phyloP scores from a whole-genome alignment of 2,888 invertebrate species.

The Laothoe populi region DNA sequence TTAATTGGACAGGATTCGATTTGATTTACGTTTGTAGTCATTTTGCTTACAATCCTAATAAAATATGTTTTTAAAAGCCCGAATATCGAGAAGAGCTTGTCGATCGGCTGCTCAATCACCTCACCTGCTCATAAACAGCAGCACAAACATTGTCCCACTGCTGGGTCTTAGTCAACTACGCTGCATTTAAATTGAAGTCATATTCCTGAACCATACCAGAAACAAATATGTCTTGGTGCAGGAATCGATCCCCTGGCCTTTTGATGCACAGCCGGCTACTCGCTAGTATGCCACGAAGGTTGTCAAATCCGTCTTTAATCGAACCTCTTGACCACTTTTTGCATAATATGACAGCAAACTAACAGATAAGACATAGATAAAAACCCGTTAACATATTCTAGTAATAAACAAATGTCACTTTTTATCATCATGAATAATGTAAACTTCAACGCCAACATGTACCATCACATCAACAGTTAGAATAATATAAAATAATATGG shows the following conservation, averaged over 20 bases:
- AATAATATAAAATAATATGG: neutral
- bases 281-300: no score
- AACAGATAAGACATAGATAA: neutral
- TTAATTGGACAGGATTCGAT: neutral
- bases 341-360: neutral
- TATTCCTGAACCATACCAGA: no score
- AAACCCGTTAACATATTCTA: neutral
- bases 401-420: neutral
- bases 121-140: no score
- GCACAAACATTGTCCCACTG: no score
- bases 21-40: neutral
- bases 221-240: no score
- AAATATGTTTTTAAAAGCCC: no score
- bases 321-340: neutral
- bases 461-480: neutral
- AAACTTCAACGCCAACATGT: neutral
- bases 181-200: no score
- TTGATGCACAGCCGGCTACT: no score
- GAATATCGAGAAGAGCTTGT: no score
- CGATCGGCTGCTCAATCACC: no score
- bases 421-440: slow-evolving; percentile 9
- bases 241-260: no score
- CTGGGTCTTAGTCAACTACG: no score
- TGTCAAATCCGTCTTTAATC: neutral
- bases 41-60: neutral